Evolutionary conservation across 1,140 invertebrate genomes (phyloP).

Genomic region (Tribolium madens): DNA sequence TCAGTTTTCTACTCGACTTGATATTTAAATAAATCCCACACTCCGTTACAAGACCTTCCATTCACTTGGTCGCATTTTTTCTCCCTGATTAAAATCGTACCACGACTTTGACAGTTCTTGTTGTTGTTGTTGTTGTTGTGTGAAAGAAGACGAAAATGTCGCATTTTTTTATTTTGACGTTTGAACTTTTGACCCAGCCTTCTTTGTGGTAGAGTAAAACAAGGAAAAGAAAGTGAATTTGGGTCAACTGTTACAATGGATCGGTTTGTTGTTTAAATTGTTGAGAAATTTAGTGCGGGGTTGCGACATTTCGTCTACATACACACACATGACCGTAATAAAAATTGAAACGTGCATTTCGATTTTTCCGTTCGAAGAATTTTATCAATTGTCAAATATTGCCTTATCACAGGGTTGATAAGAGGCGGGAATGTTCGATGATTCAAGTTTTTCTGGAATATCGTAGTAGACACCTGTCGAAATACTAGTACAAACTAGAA

Average conservation of each 20-base stretch:
- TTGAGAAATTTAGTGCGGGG: not conserved
- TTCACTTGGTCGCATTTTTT: not conserved
- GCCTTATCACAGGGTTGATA: no score
- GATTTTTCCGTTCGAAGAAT: not conserved
- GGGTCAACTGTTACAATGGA: not conserved
- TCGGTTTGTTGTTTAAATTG: not conserved
- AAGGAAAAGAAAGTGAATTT: not conserved
- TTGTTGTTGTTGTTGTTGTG: no score
- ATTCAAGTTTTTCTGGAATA: no score
- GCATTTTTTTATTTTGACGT: not conserved
- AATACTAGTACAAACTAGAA: no score
- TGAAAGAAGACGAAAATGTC: not conserved
- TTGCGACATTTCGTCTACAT: not conserved
- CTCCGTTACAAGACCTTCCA: not conserved
- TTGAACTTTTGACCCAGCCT: not conserved
- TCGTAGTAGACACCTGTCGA: no score
- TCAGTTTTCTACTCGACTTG: not conserved
- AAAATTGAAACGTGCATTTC: not conserved
- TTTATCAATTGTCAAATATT: not conserved
- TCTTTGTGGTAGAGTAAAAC: not conserved
- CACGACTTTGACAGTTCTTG: not conserved
- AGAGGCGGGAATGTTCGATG: no score
- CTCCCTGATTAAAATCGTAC: not conserved
- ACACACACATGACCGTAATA: not conserved
- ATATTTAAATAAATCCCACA: not conserved